phyloP scores from a whole-genome alignment of 1,140 invertebrate genomes.

The Coenobita brevimanus region DNA sequence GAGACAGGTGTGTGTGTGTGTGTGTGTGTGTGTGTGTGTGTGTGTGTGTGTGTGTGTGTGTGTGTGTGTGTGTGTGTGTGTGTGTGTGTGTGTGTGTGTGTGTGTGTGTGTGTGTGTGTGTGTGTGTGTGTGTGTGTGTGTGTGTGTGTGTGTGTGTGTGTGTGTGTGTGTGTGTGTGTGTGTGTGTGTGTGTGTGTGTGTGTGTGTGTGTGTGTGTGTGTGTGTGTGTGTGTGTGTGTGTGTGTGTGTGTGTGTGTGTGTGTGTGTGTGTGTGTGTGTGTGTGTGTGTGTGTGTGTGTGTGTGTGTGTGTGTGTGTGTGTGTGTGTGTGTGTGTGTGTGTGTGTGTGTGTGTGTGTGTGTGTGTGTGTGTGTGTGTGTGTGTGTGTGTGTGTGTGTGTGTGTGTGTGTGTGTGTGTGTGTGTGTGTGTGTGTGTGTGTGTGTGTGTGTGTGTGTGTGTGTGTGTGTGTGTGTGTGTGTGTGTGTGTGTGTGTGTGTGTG shows the following conservation, averaged over 20 bases:
- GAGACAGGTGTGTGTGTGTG: too few species aligned
- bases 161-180: not conserved
- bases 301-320: constrained; percentile 21
- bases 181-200: constrained; percentile 23
- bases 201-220: constrained; percentile 21
- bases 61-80: too few species aligned
- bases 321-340: not conserved
- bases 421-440: too few species aligned
- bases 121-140: constrained; percentile 21
- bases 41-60: too few species aligned
- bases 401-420: too few species aligned
- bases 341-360: not conserved
- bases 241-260: not conserved
- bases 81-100: constrained; percentile 11
- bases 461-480: too few species aligned
- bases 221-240: constrained; percentile 10
- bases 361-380: too few species aligned
- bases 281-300: constrained; percentile 21
- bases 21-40: too few species aligned
- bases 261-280: constrained; percentile 8
- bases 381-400: too few species aligned
- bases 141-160: not conserved
- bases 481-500: too few species aligned
- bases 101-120: constrained; percentile 21
- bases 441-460: too few species aligned